Evolutionary conservation across 2,888 invertebrate genomes (phyloP).

Genomic region (Noctua comes): DNA sequence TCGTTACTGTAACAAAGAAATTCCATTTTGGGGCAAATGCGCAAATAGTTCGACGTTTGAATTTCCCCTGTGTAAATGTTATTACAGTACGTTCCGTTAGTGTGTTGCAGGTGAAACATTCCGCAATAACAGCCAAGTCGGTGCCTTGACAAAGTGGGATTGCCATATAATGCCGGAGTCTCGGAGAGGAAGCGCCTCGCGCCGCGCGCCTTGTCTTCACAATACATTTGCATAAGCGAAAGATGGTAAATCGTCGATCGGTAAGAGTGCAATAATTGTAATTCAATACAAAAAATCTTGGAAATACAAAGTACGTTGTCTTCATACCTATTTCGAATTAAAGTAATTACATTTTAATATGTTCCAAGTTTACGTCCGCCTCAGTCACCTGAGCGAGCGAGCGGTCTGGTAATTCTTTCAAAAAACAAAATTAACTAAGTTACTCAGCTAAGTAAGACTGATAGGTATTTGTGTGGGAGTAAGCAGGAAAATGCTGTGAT

Average conservation of each 20-base stretch:
- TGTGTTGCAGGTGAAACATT: constrained; percentile 86
- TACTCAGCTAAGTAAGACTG: constrained; percentile 83
- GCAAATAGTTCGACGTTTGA: constrained; percentile 89
- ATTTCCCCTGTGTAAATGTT: constrained; percentile 90
- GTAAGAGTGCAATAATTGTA: constrained; percentile 42
- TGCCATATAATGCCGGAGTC: constrained; percentile 72
- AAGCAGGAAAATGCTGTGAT: constrained; percentile 73
- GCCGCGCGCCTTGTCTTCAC: constrained; percentile 55
- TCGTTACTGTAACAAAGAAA: constrained; percentile 86
- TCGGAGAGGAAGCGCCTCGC: constrained; percentile 63
- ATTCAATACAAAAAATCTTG: constrained; percentile 22
- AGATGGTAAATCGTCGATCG: constrained; percentile 63
- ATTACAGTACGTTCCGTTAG: constrained; percentile 82
- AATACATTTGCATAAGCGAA: constrained; percentile 67
- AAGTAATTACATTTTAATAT: constrained; percentile 67
- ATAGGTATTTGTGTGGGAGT: constrained; percentile 77
- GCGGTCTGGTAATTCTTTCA: constrained; percentile 69
- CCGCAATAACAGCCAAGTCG: constrained; percentile 80
- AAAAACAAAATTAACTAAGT: constrained; percentile 77
- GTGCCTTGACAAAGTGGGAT: constrained; percentile 75
- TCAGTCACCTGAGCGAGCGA: constrained; percentile 80
- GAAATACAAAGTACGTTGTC: not conserved
- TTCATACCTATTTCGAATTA: constrained; percentile 14
- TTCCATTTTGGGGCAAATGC: constrained; percentile 87
- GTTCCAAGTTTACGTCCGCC: constrained; percentile 72